Evolutionary conservation across 2,888 invertebrate species (phyloP).

Genomic region (Gnatocerus cornutus): DNA sequence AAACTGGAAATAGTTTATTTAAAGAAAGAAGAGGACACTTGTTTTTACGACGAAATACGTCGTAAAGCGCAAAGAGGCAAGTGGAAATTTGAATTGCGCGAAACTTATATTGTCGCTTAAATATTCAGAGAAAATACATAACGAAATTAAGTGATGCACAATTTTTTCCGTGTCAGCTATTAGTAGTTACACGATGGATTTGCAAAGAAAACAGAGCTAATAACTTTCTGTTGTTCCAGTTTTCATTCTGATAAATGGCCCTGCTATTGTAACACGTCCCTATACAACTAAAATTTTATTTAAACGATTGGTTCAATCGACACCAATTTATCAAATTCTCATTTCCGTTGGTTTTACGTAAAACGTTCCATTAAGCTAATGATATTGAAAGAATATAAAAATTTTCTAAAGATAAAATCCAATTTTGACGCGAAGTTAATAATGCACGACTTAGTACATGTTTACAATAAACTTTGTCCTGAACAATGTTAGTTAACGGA

Average conservation of each 20-base stretch:
- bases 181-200: conserved; percentile 20
- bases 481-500: conserved; percentile 53
- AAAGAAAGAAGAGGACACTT: background rate
- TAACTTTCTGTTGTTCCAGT: conserved; percentile 44
- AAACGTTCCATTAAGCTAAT: conserved; percentile 46
- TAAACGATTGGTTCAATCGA: conserved; percentile 21
- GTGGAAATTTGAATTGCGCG: no score
- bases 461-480: conserved; percentile 57
- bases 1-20: conserved; percentile 9
- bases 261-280: conserved; percentile 29
- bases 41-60: conserved; percentile 9
- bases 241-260: conserved; percentile 44
- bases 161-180: no score
- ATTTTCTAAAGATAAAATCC: conserved; percentile 42
- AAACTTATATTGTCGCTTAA: no score
- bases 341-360: conserved; percentile 38
- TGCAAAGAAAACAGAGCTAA: conserved; percentile 27
- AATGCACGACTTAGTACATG: conserved; percentile 54
- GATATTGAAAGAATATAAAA: conserved; percentile 22
- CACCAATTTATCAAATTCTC: conserved; percentile 45
- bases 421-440: conserved; percentile 53
- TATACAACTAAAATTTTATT: conserved; percentile 47
- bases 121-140: no score
- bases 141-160: no score
- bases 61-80: conserved; percentile 2